Base-by-base conservation (phyloP, 2,888 invertebrate genomes). In the Caenorhabditis sinica region DNA sequence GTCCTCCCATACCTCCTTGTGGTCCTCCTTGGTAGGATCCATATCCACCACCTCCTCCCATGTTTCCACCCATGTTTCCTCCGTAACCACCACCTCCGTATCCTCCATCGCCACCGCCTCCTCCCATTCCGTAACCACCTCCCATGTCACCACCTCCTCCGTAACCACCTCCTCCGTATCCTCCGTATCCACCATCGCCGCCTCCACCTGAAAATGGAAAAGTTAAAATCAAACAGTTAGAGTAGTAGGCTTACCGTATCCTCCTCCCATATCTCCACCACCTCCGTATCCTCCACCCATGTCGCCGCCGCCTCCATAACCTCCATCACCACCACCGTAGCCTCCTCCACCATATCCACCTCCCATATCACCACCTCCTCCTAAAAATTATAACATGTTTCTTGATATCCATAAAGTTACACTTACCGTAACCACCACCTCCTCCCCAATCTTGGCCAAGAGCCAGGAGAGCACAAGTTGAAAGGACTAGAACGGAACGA, bases 401-500 rank as follows among this genome's bases (percentile, higher is more conserved):
- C 65, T 1, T 30, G 17, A 1, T 25, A 17, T 40, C 8, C 13
- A 25, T n/a, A 75, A 15, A 56, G 9, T 28, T 13, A 17, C 0
- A 61, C 82, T 60, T 58, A 82, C 75, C 86, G 82, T 86, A 87
- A 58, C 84, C 84, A 63, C 77, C 86, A 72, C 77, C 86, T 49
- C 86, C 90, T 74, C 90, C 90, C 90, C 90, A 90, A 49, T 90
- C 89, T 83, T 90, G 90, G 56, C 86, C 87, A 49, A 82, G 69
- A 58, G 86, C 89, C 9, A 89, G 43, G 15, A 86, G 83, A 71
- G 87, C 86, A 69, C 79, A 81, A 28, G 86, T 76, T n/a, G 88
- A 86, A 25, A 89, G 72, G 33, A 88, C 69, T 15, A 88, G 61
- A 25, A 88, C 69, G 13, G 84, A 84, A 45, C 80, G 76, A 80